Evolutionary conservation across 2,113 vertebrate genomes (phyloP), one percentile per base, ranked within the genome.

Genomic region (Grallaria varia): DNA sequence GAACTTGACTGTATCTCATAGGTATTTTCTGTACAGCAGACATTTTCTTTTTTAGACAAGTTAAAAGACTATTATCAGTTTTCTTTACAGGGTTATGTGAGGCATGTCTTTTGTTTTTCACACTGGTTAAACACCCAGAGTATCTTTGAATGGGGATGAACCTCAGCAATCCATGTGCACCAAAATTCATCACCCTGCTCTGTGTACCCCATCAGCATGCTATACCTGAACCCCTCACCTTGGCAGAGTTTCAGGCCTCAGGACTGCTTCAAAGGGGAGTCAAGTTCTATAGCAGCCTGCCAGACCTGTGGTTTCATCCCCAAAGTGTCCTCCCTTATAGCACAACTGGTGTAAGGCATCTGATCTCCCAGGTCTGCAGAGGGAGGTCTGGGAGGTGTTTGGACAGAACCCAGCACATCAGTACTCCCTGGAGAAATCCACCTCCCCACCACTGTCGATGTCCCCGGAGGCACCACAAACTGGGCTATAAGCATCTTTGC

Each of bases 161-260:
- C 12, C 24, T 58, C 44, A 72, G 25, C 37, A 67, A 44, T 50
- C 11, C 0, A 0, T 12, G 17, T n/a, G 33, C 59, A 73, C 39
- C 30, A 63, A 79, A 75, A 49, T 68, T 67, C 45, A 59, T 72
- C 3, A 3, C 7, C 6, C 5, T 5, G 0, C n/a, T 35, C 47
- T 7, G 1, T n/a, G 27, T 17, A 44, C 7, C 33, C 23, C n/a
- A 44, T 19, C 16, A 1, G 0, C 37, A 39, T 0, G 0, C 28
- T 40, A 47, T 55, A 45, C n/a, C 19, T 42, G 28, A 71, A 63
- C 8, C 4, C 33, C 33, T 63, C 33, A 18, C 17, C 31, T 72
- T 53, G 10, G 28, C 23, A 23, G 66, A 45, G n/a, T 83, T 66
- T 74, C 14, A 47, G 45, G 56, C 23, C 66, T 78, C 10, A 8